These are phyloP conservation scores for Anthopleura sola DNA, from an alignment of 64 coral and sea anemone species.

Conservation along the genomic window DNA sequence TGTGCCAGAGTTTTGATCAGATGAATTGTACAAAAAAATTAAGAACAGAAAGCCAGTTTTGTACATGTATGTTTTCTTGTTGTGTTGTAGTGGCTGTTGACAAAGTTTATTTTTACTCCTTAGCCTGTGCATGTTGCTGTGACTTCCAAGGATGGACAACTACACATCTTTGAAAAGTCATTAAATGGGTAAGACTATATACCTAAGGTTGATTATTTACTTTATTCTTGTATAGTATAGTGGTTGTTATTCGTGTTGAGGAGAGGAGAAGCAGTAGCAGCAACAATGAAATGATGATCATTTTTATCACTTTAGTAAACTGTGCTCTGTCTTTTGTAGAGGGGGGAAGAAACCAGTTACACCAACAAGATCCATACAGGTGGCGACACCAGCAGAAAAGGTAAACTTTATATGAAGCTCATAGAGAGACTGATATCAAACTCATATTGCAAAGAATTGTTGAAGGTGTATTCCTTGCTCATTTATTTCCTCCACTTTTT, in stretches of 20 bases:
- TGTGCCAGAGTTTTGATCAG: too few species aligned
- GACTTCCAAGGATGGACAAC: slow-evolving; percentile 72
- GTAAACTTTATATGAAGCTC: not conserved
- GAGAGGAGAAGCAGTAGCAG: too few species aligned
- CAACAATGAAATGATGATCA: too few species aligned
- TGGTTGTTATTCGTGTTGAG: too few species aligned
- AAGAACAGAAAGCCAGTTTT: not conserved
- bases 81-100: too few species aligned
- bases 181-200: slow-evolving; percentile 90
- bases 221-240: not conserved
- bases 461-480: too few species aligned
- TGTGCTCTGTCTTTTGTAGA: slow-evolving; percentile 14
- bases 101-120: slow-evolving; percentile 8
- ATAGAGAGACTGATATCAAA: too few species aligned
- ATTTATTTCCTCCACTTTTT: too few species aligned
- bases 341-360: slow-evolving; percentile 81
- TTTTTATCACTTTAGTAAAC: not conserved
- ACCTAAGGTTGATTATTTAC: not conserved
- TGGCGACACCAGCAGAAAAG: slow-evolving; percentile 67
- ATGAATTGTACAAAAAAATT: too few species aligned
- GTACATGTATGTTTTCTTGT: too few species aligned
- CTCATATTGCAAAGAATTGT: too few species aligned
- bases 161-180: slow-evolving; percentile 92
- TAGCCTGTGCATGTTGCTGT: slow-evolving; percentile 82
- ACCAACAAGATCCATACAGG: slow-evolving; percentile 68